These are phyloP conservation scores for Andrena minutula DNA, from an alignment of 2,888 invertebrate species.

Conservation along the genomic window DNA sequence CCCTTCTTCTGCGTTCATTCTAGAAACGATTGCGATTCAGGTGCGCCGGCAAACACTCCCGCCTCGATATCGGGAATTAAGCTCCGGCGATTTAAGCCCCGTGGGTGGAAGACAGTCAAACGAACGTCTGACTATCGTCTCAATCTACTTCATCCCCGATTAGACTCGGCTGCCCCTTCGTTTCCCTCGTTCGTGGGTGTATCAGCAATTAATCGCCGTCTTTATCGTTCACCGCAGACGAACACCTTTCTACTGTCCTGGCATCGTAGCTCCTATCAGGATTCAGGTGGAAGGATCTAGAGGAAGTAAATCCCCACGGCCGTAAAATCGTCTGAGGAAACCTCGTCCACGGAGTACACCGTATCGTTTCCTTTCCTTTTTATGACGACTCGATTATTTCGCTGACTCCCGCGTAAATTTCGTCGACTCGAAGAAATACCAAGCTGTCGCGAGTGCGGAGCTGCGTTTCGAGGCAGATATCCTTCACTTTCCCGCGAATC, in stretches of 20 bases:
- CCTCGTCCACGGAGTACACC: background rate
- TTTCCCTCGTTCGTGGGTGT: background rate
- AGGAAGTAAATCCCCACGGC: background rate
- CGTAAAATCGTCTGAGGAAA: background rate
- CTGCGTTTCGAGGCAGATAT: background rate
- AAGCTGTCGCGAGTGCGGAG: background rate
- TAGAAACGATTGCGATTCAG: conserved; percentile 12
- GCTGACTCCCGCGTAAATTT: conserved; percentile 37
- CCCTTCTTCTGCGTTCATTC: background rate
- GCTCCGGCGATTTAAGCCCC: background rate
- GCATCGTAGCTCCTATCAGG: background rate
- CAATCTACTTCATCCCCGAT: conserved; percentile 8
- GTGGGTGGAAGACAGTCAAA: background rate
- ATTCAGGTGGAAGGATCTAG: background rate
- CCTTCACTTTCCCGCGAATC: background rate
- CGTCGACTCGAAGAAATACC: background rate
- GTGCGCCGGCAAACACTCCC: conserved; percentile 16
- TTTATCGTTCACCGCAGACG: background rate
- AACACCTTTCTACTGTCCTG: background rate
- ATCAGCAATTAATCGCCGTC: background rate
- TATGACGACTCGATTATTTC: conserved; percentile 24
- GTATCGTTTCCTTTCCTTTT: conserved; percentile 1
- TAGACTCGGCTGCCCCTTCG: background rate
- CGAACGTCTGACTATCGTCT: background rate
- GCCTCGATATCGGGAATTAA: background rate